Conservation (phyloP, 2,113 vertebrate genomes). For the Dunckerocampus dactyliophorus region DNA sequence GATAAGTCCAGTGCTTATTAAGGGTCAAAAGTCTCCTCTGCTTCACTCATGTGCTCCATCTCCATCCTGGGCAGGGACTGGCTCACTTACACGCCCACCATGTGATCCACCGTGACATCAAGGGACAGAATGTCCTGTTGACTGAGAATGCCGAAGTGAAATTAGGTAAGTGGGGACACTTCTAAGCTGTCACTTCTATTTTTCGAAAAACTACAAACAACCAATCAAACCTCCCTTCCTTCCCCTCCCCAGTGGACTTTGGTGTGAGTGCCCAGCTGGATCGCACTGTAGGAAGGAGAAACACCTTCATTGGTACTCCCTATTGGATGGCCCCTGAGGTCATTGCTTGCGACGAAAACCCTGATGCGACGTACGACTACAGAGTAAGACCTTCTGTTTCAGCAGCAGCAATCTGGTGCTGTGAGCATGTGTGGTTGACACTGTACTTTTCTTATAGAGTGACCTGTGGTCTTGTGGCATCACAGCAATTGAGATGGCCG, state of each 20-base stretch:
- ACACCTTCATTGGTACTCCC: conserved; percentile 96
- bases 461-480: conserved; percentile 98
- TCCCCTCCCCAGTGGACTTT: conserved; percentile 83
- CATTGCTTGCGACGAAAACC: conserved; percentile 98
- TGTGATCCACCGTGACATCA: conserved; percentile 71
- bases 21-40: neutral
- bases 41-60: conserved; percentile 11
- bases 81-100: conserved; percentile 70
- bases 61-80: conserved; percentile 73
- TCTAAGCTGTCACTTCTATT: neutral
- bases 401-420: neutral
- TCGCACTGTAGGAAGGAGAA: conserved; percentile 92
- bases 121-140: conserved; percentile 69
- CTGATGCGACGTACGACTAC: conserved; percentile 97
- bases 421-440: neutral
- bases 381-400: conserved; percentile 74
- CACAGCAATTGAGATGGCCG: conserved; percentile 98
- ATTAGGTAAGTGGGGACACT: conserved; percentile 44
- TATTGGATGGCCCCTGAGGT: conserved; percentile 99
- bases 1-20: neutral
- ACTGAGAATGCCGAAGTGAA: conserved; percentile 71
- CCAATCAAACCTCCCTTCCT: neutral
- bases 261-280: conserved; percentile 97
- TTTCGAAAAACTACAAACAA: neutral
- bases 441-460: conserved; percentile 74